phyloP scores from a whole-genome alignment of 2,113 vertebrate species.

The Microcebus lehilahytsara region DNA sequence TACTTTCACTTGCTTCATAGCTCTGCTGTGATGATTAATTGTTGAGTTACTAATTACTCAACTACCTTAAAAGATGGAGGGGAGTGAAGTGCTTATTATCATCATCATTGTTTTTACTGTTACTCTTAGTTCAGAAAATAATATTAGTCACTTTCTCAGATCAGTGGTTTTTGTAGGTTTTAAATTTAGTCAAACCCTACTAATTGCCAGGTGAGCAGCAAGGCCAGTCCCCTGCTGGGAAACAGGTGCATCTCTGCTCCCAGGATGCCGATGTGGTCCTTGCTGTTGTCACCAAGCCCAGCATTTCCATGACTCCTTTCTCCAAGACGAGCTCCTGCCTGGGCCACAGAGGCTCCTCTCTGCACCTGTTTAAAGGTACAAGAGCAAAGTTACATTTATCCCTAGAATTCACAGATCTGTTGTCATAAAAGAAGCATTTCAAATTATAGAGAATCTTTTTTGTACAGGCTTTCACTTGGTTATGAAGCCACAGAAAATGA shows the following conservation, averaged over 20 bases:
- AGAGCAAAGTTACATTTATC: not conserved
- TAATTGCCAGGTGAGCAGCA: constrained; percentile 14
- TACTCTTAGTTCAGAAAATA: constrained; percentile 33
- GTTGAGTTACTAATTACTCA: not conserved
- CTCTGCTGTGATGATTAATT: constrained; percentile 2
- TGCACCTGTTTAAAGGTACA: constrained; percentile 25
- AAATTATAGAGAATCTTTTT: not conserved
- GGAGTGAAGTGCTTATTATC: not conserved
- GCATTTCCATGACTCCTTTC: constrained; percentile 42
- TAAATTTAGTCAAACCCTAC: constrained; percentile 28
- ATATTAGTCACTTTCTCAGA: constrained; percentile 8
- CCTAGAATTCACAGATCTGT: not conserved
- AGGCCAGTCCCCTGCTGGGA: not conserved
- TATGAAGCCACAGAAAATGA: not conserved
- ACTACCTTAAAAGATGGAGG: not conserved
- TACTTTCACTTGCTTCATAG: not conserved
- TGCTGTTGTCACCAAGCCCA: not conserved
- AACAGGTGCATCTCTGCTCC: not conserved
- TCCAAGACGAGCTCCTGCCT: not conserved
- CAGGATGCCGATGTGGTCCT: not conserved
- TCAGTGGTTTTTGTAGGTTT: constrained; percentile 36
- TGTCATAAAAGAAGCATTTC: not conserved
- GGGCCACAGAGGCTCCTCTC: not conserved
- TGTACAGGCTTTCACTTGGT: not conserved
- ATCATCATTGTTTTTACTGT: constrained; percentile 34